Percentiles rank a stretch among this genome's conserved stretches.
Conservation (phyloP, 1,140 invertebrate genomes). For the Euura lappo region DNA sequence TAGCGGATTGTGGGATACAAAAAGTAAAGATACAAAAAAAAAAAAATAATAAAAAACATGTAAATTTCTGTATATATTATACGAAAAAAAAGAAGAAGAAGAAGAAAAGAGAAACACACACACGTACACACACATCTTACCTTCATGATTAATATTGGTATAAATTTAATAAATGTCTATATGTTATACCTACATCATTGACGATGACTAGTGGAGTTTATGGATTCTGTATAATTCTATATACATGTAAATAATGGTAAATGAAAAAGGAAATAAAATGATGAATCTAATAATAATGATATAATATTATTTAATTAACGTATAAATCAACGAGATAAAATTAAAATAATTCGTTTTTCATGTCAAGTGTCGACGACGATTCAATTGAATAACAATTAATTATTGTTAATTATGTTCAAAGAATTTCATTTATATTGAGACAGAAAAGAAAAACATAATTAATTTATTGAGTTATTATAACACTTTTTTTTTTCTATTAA, state of each 20-base stretch:
- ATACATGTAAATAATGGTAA: slow-evolving; percentile 25
- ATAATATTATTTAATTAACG: no score
- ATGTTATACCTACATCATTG: slow-evolving; percentile 21
- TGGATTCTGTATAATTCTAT: slow-evolving; percentile 24
- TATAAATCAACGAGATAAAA: no score
- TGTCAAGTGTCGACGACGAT: no score
- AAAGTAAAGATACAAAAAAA: slow-evolving; percentile 11
- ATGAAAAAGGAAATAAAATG: not conserved
- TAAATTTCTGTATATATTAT: slow-evolving; percentile 34
- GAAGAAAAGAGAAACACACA: no score
- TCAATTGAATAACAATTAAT: no score
- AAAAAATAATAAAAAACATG: slow-evolving; percentile 21
- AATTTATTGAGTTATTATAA: no score
- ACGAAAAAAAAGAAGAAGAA: no score
- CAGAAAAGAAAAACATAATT: no score
- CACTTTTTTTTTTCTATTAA: no score
- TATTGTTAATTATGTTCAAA: no score
- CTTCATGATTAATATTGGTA: slow-evolving; percentile 26
- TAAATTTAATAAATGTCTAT: slow-evolving; percentile 32
- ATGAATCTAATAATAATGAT: not conserved
- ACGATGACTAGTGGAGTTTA: slow-evolving; percentile 21
- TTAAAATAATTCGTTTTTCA: no score
- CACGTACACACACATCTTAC: not conserved
- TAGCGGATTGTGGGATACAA: slow-evolving; percentile 22
- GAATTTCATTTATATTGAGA: no score